Evolutionary conservation across 2,797 vertebrate species (phyloP).

Genomic region (Catamblyrhynchus diadema): DNA sequence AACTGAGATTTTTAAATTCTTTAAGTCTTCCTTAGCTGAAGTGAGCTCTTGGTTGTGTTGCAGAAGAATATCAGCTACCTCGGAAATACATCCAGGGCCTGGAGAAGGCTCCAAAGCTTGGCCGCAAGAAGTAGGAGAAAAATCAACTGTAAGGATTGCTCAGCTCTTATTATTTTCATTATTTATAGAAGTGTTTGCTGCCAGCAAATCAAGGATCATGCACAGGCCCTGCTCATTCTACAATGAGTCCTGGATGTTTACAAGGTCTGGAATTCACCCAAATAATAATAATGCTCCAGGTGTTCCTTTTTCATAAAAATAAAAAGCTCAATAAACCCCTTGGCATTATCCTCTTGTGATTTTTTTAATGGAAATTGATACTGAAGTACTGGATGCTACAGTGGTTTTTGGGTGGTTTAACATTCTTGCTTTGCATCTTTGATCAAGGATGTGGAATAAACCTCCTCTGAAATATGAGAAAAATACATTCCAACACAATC

Average conservation of each 20-base stretch:
- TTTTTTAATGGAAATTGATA: neutral
- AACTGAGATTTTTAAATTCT: neutral
- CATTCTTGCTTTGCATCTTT: neutral
- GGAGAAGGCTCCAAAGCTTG: constrained; percentile 86
- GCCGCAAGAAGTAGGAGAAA: constrained; percentile 84
- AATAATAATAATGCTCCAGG: neutral
- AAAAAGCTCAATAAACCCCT: neutral
- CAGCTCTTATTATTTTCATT: neutral
- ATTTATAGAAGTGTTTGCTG: neutral
- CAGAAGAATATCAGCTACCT: constrained; percentile 91
- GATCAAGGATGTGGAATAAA: neutral
- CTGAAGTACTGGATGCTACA: neutral
- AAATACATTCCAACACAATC: neutral
- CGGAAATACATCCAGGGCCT: constrained; percentile 89
- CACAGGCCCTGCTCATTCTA: neutral
- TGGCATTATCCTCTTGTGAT: accelerated
- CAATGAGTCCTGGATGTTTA: neutral
- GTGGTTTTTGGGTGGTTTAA: neutral
- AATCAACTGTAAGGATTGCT: neutral
- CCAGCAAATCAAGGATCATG: neutral
- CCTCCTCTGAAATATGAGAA: neutral
- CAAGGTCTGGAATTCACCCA: neutral
- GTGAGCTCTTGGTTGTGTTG: constrained; percentile 53
- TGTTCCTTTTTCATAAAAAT: constrained; percentile 44
- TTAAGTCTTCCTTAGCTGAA: neutral